Evolutionary conservation across 2,888 invertebrate species (phyloP), one percentile per base, ranked within the genome.

Genomic region (Thera obeliscata): DNA sequence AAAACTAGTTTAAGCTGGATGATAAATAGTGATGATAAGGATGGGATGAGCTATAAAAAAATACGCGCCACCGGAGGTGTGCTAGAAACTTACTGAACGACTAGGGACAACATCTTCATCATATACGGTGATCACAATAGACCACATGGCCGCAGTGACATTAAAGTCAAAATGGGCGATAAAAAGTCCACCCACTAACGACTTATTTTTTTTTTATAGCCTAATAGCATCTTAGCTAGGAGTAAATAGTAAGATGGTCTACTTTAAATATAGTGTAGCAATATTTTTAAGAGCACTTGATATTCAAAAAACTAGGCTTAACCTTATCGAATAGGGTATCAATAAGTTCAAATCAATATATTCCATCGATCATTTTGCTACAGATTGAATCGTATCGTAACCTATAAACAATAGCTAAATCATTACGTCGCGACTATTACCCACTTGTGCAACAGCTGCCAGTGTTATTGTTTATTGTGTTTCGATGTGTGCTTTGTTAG

Each of bases 401-500:
- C 75, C 70, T 72, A 74, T 74, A 79, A 81, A 81, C 77, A 80
- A 78, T 74, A 76, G 79, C 71, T 77, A 78, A 81, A 82, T 83
- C 83, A 85, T 74, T 69, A 71, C 58, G 86, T 85, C 87, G 80
- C 87, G 85, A 85, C 81, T 76, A 79, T 79, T 81, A 79, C 78
- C 68, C 75, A 76, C 79, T 86, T 86, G 87, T 84, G 87, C 87
- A 88, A 87, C 76, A 73, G 22, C 22, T n/a, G 86, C 80, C 79
- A 86, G 81, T 89, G 90, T 91, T 92, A 92, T 93, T 93, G 93
- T 93, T 91, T 90, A 93, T 93, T 93, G 93, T 93, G 80, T 92
- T 91, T 92, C 90, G 88, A 89, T 90, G 87, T 88, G 85, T 87
- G 80, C 83, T 82, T 71, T 71, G 72, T 69, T 67, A 12, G 79